Evolutionary conservation across 2,797 vertebrate species (phyloP).

Genomic region (Muscicapa comitata): DNA sequence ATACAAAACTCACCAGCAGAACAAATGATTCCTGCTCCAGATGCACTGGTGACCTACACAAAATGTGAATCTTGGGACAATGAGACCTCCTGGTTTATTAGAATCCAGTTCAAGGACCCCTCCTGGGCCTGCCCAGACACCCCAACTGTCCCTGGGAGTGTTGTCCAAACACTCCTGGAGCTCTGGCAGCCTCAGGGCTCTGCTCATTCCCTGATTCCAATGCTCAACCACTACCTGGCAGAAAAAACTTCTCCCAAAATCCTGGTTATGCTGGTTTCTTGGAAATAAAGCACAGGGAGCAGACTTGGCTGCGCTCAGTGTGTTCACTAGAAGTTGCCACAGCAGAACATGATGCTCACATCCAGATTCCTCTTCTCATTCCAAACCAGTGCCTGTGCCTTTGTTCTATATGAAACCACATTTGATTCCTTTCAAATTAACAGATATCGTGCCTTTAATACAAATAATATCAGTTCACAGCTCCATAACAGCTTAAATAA

Average conservation of each 20-base stretch:
- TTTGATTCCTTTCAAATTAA: background rate
- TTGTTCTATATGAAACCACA: background rate
- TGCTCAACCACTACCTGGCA: background rate
- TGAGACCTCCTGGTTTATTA: background rate
- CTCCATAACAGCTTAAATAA: background rate
- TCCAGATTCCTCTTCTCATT: background rate
- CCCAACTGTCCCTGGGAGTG: background rate
- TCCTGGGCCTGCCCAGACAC: background rate
- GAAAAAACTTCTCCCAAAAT: background rate
- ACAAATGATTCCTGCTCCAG: background rate
- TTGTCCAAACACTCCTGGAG: accelerated
- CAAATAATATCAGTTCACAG: background rate
- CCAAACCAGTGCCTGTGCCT: background rate
- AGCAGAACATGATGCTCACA: background rate
- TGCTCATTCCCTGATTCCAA: background rate
- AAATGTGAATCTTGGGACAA: background rate
- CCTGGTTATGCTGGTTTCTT: background rate
- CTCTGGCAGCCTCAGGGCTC: background rate
- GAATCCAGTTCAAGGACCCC: background rate
- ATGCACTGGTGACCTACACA: background rate
- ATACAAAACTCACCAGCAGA: background rate
- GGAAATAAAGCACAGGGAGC: background rate
- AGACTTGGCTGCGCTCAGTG: background rate
- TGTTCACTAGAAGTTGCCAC: background rate
- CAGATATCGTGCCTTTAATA: background rate